Evolutionary conservation across 2,888 invertebrate species (phyloP).

Genomic region (Monochamus alternatus): DNA sequence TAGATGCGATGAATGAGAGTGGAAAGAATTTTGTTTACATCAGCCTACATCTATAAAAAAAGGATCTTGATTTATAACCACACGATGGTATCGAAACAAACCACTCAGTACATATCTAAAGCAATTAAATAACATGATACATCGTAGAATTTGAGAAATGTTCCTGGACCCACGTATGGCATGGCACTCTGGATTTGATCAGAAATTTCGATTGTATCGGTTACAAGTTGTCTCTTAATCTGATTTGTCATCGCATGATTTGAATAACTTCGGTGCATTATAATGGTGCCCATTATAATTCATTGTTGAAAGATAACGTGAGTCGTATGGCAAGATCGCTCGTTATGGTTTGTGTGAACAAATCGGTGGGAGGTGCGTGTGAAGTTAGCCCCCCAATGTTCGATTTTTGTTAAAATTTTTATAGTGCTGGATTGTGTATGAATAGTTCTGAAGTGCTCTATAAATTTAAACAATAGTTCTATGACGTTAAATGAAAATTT

Average conservation of each 20-base stretch:
- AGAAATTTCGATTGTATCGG: slow-evolving; percentile 25
- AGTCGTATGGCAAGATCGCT: slow-evolving; percentile 28
- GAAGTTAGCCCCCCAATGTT: too few relatives aligned
- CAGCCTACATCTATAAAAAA: too few relatives aligned
- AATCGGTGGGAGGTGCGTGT: background rate
- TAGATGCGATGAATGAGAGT: too few relatives aligned
- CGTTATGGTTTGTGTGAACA: slow-evolving; percentile 13
- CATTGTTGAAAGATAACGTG: slow-evolving; percentile 18
- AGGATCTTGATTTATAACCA: background rate
- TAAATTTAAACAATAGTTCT: too few relatives aligned
- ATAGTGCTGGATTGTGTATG: too few relatives aligned
- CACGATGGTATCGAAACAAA: background rate
- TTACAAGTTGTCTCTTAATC: slow-evolving; percentile 35
- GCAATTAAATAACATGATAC: slow-evolving; percentile 15
- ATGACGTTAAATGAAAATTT: too few relatives aligned
- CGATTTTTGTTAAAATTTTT: too few relatives aligned
- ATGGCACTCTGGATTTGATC: slow-evolving; percentile 8
- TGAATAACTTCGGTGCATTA: slow-evolving; percentile 46
- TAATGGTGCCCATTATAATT: slow-evolving; percentile 47
- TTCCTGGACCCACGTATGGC: background rate
- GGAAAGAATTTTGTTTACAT: too few relatives aligned
- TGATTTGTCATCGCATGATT: slow-evolving; percentile 48
- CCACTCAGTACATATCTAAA: background rate
- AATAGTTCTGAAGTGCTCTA: too few relatives aligned
- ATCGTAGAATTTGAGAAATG: background rate